Evolutionary conservation across 2,113 vertebrate genomes (phyloP).

Genomic region (Seriola aureovittata): DNA sequence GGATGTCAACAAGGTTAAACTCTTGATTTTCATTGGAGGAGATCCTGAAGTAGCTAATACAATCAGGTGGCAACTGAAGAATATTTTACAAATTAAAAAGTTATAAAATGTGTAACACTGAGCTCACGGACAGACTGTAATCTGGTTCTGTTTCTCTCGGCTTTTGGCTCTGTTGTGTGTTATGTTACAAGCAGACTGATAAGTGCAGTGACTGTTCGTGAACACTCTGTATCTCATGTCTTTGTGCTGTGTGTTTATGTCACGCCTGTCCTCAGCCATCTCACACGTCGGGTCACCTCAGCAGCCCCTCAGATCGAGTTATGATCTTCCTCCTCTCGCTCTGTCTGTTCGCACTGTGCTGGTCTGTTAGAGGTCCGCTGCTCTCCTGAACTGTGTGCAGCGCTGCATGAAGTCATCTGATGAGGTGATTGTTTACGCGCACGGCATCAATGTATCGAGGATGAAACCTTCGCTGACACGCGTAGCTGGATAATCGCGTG

Average conservation of each 20-base stretch:
- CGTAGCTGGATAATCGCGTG: conserved; percentile 2
- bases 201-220: conserved; percentile 14
- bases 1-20: no score
- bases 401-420: neutral
- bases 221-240: conserved; percentile 8
- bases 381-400: neutral
- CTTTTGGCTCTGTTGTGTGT: neutral
- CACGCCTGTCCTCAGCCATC: neutral
- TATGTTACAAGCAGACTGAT: neutral
- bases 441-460: neutral
- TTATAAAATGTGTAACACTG: no score
- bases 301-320: conserved; percentile 36
- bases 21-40: no score
- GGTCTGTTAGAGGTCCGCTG: neutral
- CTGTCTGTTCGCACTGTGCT: neutral
- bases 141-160: neutral
- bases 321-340: conserved; percentile 4
- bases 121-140: no score
- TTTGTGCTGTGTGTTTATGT: conserved; percentile 14
- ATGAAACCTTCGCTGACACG: conserved; percentile 8
- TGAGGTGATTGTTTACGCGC: conserved; percentile 30
- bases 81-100: no score
- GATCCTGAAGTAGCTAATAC: no score
- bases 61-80: no score
- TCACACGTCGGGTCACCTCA: conserved; percentile 17